Base-by-base conservation (phyloP, 2,113 vertebrate species). In the Greenwoodochromis staneri region DNA sequence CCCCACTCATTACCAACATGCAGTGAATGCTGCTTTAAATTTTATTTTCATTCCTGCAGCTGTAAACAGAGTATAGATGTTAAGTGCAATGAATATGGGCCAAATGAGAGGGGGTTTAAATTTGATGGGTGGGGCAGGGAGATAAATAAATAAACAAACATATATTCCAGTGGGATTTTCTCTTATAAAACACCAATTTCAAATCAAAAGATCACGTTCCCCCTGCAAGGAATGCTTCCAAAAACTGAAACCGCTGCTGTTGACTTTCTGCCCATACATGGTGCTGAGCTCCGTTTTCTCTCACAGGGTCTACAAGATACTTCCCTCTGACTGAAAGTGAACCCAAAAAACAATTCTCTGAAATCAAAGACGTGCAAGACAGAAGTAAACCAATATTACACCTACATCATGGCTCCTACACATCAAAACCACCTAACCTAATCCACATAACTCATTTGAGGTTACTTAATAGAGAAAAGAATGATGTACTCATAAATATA, bases 311-410 rank as follows among this genome's bases (percentile, higher is more conserved):
- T 54, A 85, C 3, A 63, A 4, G 12, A 80, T n/a, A 93, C 86
- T 91, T 94, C 83, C 90, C 84, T 80, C 21, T 90, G 82, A 80
- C 80, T 81, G 19, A 29, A 80, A 85, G n/a, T 69, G n/a, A 80
- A 83, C 2, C 13, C 13, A 55, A 5, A 86, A 47, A 19, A 17
- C 55, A 59, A 16, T 7, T 38, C 13, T 59, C 53, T 16, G 9
- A 59, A 81, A 42, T 59, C 54, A 82, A 82, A 82, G 36, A 57
- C 3, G 3, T 19, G 16, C 24, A 49, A 76, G 40, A 76, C 14
- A 49, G 14, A 47, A 76, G 42, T 47, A 76, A 17, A 76, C 42
- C 9, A 13, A 47, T 29, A 47, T 45, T 27, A 73, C 5, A 73
- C 40, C 8, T 45, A 73, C 42, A 47, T 5, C 71, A 47, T 47